A percentile compares a stretch with the other conserved stretches of the same genome.
Evolutionary conservation across 2,797 vertebrate genomes (phyloP).

Genomic region (Pipistrellus pipistrellus): DNA sequence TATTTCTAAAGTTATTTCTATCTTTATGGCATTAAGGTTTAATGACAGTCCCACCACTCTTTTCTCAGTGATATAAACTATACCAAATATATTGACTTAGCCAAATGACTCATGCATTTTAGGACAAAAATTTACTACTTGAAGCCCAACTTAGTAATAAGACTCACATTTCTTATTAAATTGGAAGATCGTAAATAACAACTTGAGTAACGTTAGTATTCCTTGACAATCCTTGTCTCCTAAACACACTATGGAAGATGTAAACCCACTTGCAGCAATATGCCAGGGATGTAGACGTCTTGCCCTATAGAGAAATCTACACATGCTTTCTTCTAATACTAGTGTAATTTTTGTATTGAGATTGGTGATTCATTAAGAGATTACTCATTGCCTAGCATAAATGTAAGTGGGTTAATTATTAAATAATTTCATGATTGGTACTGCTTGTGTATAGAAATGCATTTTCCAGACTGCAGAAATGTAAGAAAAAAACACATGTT

Average conservation of each 20-base stretch:
- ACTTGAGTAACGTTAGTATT: not conserved
- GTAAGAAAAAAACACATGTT: not conserved
- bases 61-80: not conserved
- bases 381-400: not conserved
- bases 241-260: not conserved
- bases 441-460: not conserved
- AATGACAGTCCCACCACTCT: not conserved
- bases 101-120: not conserved
- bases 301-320: not conserved
- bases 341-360: not conserved
- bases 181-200: not conserved
- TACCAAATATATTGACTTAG: not conserved
- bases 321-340: not conserved
- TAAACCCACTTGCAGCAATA: not conserved
- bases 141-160: not conserved
- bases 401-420: not conserved
- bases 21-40: not conserved
- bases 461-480: not conserved
- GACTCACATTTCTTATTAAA: not conserved
- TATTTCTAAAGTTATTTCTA: not conserved
- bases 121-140: not conserved
- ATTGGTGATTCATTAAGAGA: not conserved
- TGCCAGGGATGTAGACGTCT: not conserved
- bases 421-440: not conserved
- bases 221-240: not conserved